Base-by-base conservation (phyloP, 2,888 invertebrate species). In the Adelphocoris suturalis region DNA sequence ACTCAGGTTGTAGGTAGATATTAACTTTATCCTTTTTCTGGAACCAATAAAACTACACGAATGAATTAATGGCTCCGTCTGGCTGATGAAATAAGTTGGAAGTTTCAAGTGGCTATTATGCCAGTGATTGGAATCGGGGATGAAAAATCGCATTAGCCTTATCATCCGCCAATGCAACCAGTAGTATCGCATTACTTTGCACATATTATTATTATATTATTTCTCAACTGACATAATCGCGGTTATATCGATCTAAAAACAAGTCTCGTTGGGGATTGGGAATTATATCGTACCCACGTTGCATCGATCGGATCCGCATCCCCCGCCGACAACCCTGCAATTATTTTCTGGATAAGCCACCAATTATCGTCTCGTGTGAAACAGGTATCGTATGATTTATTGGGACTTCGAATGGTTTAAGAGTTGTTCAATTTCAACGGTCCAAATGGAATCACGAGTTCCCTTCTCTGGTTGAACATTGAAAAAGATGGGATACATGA, bases 401-500 rank as follows among this genome's bases (percentile, higher is more conserved):
- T 5, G 68, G 68, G n/a, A 4, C 4, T 23, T 23, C 68, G 13
- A 23, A 68, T 68, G 19, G 68, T n/a, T 68, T 68, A 23, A 23
- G 68, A 68, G 27, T 68, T 68, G 68, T 68, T 68, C 68, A 68
- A 68, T 68, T 68, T 68, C 68, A 68, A 68, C 68, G 11, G 52
- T 52, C 52, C 52, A 23, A 68, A 68, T 23, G 68, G 23, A 68
- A 68, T 68, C 23, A 68, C 68, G 61, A 61, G 19, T 61, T 61
- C 61, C 19, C 68, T 68, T 68, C 68, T 7, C 68, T 12, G 27
- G 68, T 68, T 11, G 27, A 19, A 23, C 52, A 52, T 52, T 16
- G 52, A 52, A 16, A 52, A 52, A 68, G 19, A 68, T 68, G 68
- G 68, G 68, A 68, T 23, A 68, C 68, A 68, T 7, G 68, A 23